Evolutionary conservation across 2,113 vertebrate species (phyloP).

Genomic region (Procavia capensis): DNA sequence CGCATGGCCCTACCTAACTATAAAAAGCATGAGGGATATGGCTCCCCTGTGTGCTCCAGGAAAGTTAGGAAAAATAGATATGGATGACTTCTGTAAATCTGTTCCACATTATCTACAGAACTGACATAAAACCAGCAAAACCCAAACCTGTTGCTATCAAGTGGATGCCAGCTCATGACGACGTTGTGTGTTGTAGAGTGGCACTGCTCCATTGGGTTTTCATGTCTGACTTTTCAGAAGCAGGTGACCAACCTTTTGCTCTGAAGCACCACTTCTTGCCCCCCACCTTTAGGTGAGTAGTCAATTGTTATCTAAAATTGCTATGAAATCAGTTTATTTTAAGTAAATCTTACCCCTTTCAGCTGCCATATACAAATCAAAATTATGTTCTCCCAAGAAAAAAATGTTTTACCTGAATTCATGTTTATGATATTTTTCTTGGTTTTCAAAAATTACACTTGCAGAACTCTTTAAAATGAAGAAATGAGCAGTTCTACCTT

Average conservation of each 20-base stretch:
- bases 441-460: not conserved
- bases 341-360: constrained; percentile 38
- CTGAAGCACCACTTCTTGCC: no score
- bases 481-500: not conserved
- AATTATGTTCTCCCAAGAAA: not conserved
- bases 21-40: not conserved
- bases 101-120: not conserved
- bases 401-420: not conserved
- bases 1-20: not conserved
- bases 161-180: no score
- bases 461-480: not conserved
- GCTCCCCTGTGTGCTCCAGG: not conserved
- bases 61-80: not conserved
- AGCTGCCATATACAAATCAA: constrained; percentile 39
- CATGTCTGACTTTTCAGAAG: no score
- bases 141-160: no score
- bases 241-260: no score
- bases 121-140: not conserved
- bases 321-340: constrained; percentile 17
- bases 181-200: no score
- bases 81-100: not conserved
- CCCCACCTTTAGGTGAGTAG: no score
- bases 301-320: not conserved
- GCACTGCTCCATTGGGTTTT: no score
- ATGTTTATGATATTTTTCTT: not conserved